Evolutionary conservation across 2,797 vertebrate species (phyloP), one percentile per base, ranked within the genome.

Genomic region (Argyrosomus regius): DNA sequence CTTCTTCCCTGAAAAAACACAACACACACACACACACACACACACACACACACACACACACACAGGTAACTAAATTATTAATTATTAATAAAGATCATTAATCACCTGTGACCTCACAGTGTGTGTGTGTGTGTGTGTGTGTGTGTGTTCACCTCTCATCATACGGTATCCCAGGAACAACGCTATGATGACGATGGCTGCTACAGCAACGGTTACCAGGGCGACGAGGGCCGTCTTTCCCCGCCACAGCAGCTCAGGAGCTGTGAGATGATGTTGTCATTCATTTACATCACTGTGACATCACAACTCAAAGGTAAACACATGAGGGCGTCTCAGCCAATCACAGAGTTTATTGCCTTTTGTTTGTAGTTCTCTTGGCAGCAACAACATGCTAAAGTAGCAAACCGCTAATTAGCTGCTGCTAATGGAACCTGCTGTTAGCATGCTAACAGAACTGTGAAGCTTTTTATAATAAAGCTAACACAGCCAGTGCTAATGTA

Each of bases 91-190:
- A 35, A 35, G 45, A 35, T 9, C 35, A 35, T 35, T 35, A 35
- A 35, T 35, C 1, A 35, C 7, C 35, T 59, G 49, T 63, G 71
- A 35, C 35, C 7, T 35, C 35, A 9, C 35, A 35, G 39, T 31
- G 52, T 58, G 43, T 71, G 54, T 54, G 43, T 60, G 22, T 67
- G 45, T 78, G 71, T 64, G 52, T 35, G 52, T 41, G 59, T 31
- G 75, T 49, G 48, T 14, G 4, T 54, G 46, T 46, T 5, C 57
- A 99, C 98, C 97, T 96, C 94, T 96, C 89, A 98, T 92, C 95
- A 98, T 95, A 78, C 97, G 96, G 93, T 98, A 98, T 87, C 96
- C 97, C 78, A 98, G 97, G 93, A 97, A 97, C 82, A 97, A 90
- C 3, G 95, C 96, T 73, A 95, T 94, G 65, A 98, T 93, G 86